These are phyloP conservation scores for Pachyuromys duprasi DNA, from an alignment of 2,797 vertebrate genomes.

Conservation along the genomic window DNA sequence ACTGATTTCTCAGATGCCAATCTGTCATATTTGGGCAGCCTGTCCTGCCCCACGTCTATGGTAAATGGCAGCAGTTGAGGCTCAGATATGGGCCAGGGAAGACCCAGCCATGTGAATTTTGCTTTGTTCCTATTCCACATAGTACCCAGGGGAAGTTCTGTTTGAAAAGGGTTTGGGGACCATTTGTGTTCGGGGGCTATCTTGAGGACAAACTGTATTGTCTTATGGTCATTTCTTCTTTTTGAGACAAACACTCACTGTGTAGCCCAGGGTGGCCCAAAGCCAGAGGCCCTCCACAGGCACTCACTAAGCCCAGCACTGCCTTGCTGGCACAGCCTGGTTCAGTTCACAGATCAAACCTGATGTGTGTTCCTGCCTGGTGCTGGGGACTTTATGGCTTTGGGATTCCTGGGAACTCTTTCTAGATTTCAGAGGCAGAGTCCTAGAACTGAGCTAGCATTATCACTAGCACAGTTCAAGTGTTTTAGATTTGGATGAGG, in stretches of 20 bases:
- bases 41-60: no score
- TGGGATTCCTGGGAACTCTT: neutral
- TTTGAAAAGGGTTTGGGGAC: neutral
- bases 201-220: neutral
- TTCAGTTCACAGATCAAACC: neutral
- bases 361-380: neutral
- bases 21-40: neutral
- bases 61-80: neutral
- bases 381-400: neutral
- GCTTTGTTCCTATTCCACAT: neutral
- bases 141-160: neutral
- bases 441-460: neutral
- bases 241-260: neutral
- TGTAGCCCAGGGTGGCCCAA: neutral
- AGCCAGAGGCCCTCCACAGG: neutral
- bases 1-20: neutral
- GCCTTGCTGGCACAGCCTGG: neutral
- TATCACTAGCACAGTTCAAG: neutral
- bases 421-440: neutral
- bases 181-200: neutral
- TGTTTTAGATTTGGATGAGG: neutral
- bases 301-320: neutral
- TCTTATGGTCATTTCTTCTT: neutral
- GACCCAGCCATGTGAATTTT: neutral
- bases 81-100: neutral